These are phyloP conservation scores for Hapalemur alaotrensis DNA, from an alignment of 2,797 vertebrate species.

Conservation along the genomic window DNA sequence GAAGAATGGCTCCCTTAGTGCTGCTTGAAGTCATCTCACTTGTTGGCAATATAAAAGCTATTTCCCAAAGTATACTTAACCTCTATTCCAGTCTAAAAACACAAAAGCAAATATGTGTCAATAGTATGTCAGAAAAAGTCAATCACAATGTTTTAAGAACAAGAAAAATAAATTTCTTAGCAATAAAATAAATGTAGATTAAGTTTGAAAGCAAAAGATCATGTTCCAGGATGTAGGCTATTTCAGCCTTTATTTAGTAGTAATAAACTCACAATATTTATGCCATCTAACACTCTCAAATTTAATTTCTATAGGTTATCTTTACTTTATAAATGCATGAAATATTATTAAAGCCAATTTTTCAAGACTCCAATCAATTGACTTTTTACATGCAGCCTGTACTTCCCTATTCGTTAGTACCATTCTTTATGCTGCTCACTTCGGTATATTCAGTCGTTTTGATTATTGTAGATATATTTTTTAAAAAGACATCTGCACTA, in stretches of 20 bases:
- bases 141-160: background rate
- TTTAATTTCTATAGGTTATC: background rate
- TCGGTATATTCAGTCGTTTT: background rate
- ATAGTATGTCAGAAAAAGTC: background rate
- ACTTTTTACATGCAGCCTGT: background rate
- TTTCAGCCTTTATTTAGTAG: background rate
- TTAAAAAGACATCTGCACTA: too few relatives aligned
- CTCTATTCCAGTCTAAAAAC: background rate
- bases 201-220: background rate
- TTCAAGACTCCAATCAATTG: background rate
- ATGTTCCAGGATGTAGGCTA: background rate
- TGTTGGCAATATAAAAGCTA: background rate
- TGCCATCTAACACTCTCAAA: background rate
- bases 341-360: background rate
- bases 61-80: constrained; percentile 17
- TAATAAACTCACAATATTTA: background rate
- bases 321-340: background rate
- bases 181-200: background rate
- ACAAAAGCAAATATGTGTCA: background rate
- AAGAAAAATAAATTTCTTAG: background rate
- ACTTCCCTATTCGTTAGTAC: background rate
- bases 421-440: background rate
- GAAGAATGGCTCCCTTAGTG: background rate
- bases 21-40: background rate
- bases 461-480: background rate